Percentiles rank a stretch among this genome's conserved stretches.
These are phyloP conservation scores for Micromussa lordhowensis DNA, from an alignment of 92 coral and sea anemone genomes.

Conservation along the genomic window DNA sequence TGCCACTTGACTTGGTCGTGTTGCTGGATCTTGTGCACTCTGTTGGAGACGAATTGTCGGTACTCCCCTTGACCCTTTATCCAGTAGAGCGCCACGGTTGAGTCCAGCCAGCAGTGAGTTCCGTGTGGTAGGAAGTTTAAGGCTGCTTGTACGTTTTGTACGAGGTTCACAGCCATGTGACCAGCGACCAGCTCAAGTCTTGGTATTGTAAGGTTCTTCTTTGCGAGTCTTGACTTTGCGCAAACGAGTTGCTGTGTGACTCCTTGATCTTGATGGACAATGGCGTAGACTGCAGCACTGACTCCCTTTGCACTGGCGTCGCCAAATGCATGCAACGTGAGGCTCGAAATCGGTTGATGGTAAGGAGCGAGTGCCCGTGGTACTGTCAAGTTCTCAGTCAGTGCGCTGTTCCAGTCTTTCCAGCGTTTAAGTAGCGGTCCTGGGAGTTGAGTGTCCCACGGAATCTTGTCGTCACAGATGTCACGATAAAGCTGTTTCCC, in stretches of 20 bases:
- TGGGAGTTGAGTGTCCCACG: slow-evolving; percentile 53
- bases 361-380: slow-evolving; percentile 41
- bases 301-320: slow-evolving; percentile 48
- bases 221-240: slow-evolving; percentile 57
- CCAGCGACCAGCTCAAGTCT: slow-evolving; percentile 54
- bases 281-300: slow-evolving; percentile 50
- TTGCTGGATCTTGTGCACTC: slow-evolving; percentile 65
- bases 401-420: slow-evolving; percentile 48
- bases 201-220: slow-evolving; percentile 52
- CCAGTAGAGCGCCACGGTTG: slow-evolving; percentile 54
- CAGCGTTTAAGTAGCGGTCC: slow-evolving; percentile 51
- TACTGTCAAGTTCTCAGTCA: slow-evolving; percentile 42
- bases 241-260: slow-evolving; percentile 53
- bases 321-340: slow-evolving; percentile 49
- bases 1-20: slow-evolving; percentile 58
- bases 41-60: slow-evolving; percentile 38
- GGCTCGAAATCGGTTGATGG: slow-evolving; percentile 28
- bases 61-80: slow-evolving; percentile 63
- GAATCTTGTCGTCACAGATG: too few relatives aligned
- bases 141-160: slow-evolving; percentile 55
- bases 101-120: slow-evolving; percentile 47
- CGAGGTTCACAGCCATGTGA: slow-evolving; percentile 60
- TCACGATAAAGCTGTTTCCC: too few relatives aligned
- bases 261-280: slow-evolving; percentile 46
- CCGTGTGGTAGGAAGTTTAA: slow-evolving; percentile 17